A percentile compares a stretch with the other conserved stretches of the same genome.
Conservation (phyloP, 2,888 invertebrate genomes). For the Ptychoptera albimana region DNA sequence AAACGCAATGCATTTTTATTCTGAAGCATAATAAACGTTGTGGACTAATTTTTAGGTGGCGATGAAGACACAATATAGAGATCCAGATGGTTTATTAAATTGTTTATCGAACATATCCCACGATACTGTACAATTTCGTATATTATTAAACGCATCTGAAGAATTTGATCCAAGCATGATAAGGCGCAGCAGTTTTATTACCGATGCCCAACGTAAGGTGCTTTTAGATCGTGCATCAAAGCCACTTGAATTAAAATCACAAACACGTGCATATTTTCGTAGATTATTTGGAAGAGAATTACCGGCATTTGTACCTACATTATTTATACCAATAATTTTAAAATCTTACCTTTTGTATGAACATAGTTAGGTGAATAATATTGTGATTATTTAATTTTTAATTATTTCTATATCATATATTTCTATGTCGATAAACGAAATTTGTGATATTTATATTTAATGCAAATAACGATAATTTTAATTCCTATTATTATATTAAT, state of each 20-base stretch:
- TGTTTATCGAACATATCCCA: conserved; percentile 49
- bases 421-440: too few species aligned
- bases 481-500: too few species aligned
- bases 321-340: conserved; percentile 10
- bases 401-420: too few species aligned
- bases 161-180: conserved; percentile 69
- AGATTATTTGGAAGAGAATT: conserved; percentile 10
- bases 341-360: conserved; percentile 13
- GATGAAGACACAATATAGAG: conserved; percentile 69
- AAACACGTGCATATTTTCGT: conserved; percentile 18
- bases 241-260: conserved; percentile 50
- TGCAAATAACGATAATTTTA: too few species aligned
- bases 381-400: too few species aligned
- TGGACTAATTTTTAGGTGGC: too few species aligned
- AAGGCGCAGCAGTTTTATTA: conserved; percentile 48
- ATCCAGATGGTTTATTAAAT: conserved; percentile 69
- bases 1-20: background rate
- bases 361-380: conserved; percentile 6
- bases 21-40: too few species aligned
- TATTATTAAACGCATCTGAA: conserved; percentile 57
- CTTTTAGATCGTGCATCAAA: conserved; percentile 48
- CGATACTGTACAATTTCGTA: conserved; percentile 40
- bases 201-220: conserved; percentile 44
- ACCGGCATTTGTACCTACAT: conserved; percentile 10
- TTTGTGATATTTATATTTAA: too few species aligned